These are phyloP conservation scores for Holotrichia oblita DNA, from an alignment of 1,140 invertebrate species.

Conservation along the genomic window DNA sequence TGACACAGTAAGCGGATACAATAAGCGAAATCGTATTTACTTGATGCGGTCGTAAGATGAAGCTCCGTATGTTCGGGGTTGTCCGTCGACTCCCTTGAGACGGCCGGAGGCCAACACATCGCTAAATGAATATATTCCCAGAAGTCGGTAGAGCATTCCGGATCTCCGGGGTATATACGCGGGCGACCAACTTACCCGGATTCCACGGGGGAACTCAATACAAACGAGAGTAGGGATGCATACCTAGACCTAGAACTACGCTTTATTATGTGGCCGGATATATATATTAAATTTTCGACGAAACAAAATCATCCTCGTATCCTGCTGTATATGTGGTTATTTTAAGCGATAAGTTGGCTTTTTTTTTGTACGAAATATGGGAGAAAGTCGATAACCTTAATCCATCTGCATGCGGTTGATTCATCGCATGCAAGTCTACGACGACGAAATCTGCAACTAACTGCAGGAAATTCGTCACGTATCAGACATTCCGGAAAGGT, in stretches of 20 bases:
- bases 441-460: neutral
- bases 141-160: neutral
- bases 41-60: neutral
- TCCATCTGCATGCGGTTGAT: neutral
- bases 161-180: neutral
- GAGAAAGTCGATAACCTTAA: no score
- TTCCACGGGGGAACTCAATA: neutral
- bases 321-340: no score
- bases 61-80: neutral
- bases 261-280: neutral
- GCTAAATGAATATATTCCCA: conserved; percentile 9
- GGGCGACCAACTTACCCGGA: neutral
- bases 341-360: no score
- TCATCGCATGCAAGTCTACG: neutral
- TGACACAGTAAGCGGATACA: neutral
- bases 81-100: neutral
- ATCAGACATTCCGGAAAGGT: neutral
- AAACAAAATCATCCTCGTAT: neutral
- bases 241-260: neutral
- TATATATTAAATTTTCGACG: neutral
- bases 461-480: conserved; percentile 11
- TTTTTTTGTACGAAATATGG: no score
- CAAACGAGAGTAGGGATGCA: neutral
- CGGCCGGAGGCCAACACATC: neutral
- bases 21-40: conserved; percentile 3